Percentiles rank a stretch among this genome's conserved stretches.
Evolutionary conservation across 1,140 invertebrate genomes (phyloP).

Genomic region (Macrobrachium rosenbergii): DNA sequence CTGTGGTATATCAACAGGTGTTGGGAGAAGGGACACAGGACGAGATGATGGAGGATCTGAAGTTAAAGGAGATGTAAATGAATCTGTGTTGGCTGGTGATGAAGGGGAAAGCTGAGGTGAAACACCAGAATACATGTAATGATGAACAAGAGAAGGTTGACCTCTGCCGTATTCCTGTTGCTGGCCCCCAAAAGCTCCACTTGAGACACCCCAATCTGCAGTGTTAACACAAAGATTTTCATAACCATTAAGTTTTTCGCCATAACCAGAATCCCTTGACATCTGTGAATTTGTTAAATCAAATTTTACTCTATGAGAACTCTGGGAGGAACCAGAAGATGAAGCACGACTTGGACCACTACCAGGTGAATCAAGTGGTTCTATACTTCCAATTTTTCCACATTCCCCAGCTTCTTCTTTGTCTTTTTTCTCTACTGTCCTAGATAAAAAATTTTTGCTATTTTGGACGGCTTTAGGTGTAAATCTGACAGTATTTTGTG

Average conservation of each 20-base stretch:
- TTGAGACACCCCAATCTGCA: constrained; percentile 62
- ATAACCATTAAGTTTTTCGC: constrained; percentile 67
- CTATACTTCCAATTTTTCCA: constrained; percentile 25
- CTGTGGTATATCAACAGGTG: constrained; percentile 38
- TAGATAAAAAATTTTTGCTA: not conserved
- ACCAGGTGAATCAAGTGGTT: constrained; percentile 43
- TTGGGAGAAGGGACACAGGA: constrained; percentile 31
- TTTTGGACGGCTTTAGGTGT: constrained; percentile 39
- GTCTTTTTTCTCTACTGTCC: constrained; percentile 9
- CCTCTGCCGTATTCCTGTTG: constrained; percentile 68
- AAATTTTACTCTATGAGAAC: constrained; percentile 48
- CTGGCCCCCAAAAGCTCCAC: constrained; percentile 60
- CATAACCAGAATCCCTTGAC: constrained; percentile 66
- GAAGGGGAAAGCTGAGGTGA: constrained; percentile 56
- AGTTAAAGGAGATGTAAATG: constrained; percentile 54
- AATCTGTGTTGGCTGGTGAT: constrained; percentile 50
- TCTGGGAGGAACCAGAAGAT: constrained; percentile 49
- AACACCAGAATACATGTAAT: constrained; percentile 66
- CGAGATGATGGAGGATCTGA: constrained; percentile 45
- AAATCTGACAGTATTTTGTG: not conserved
- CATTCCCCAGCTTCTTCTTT: constrained; percentile 22
- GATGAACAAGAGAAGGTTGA: constrained; percentile 64
- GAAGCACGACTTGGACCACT: constrained; percentile 42
- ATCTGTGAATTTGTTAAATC: constrained; percentile 63
- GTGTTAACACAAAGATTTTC: constrained; percentile 65